Conservation (phyloP, 2,797 vertebrate genomes). For the Oreonectes daqikongensis region DNA sequence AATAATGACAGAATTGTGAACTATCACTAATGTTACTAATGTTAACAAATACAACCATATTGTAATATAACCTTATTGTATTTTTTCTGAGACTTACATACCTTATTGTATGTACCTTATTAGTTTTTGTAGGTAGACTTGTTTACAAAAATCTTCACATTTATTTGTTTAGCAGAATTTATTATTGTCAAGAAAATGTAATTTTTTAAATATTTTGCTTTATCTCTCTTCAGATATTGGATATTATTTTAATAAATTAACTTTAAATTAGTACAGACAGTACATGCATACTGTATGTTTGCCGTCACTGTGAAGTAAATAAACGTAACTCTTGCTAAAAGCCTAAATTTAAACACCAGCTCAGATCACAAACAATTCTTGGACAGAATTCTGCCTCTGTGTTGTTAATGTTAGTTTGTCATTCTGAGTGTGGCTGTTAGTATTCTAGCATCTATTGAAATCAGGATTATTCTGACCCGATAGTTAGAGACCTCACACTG, state of each 20-base stretch:
- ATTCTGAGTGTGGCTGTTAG: conserved; percentile 11
- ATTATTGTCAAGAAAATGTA: neutral
- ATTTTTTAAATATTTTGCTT: neutral
- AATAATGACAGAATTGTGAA: too few relatives aligned
- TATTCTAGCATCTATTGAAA: conserved; percentile 33
- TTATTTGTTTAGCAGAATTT: neutral
- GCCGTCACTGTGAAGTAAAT: neutral
- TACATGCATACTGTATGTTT: neutral
- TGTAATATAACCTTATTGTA: too few relatives aligned
- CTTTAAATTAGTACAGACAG: neutral
- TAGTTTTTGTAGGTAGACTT: neutral
- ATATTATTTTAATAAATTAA: neutral
- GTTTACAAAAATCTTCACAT: neutral
- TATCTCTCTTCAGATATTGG: neutral
- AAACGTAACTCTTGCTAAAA: conserved; percentile 9
- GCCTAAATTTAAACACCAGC: conserved; percentile 5
- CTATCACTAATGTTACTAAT: too few relatives aligned
- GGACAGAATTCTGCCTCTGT: neutral
- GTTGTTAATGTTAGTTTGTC: neutral
- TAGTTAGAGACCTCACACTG: conserved; percentile 3
- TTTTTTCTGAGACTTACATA: too few relatives aligned
- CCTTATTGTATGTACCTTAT: too few relatives aligned
- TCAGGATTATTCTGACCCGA: conserved; percentile 22
- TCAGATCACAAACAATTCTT: conserved; percentile 20
- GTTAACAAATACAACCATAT: too few relatives aligned